Evolutionary conservation across 2,888 invertebrate genomes (phyloP).

Genomic region (Rhagonycha lutea): DNA sequence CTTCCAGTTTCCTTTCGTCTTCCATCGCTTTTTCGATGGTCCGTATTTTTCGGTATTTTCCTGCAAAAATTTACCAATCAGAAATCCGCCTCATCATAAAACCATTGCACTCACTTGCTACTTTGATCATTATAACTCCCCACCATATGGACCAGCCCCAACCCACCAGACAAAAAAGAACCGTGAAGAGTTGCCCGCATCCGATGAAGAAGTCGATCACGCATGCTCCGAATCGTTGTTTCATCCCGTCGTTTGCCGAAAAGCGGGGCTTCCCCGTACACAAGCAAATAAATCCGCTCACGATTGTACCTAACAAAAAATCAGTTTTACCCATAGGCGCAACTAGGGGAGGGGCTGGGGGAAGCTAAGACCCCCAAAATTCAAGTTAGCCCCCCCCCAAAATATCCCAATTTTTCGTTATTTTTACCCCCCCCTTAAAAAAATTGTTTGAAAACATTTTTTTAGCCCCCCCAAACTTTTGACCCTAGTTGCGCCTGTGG

Average conservation of each 20-base stretch:
- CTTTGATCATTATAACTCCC: conserved; percentile 90
- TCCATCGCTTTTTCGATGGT: conserved; percentile 59
- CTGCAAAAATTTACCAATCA: conserved; percentile 54
- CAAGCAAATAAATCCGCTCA: conserved; percentile 86
- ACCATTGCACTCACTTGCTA: conserved; percentile 74
- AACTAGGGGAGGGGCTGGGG: too few relatives aligned
- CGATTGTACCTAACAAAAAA: conserved; percentile 74
- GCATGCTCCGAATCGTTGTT: conserved; percentile 77
- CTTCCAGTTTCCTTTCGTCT: conserved; percentile 55
- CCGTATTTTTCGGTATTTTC: conserved; percentile 67
- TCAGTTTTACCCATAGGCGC: too few relatives aligned
- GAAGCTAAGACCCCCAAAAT: too few relatives aligned
- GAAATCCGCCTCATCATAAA: background rate
- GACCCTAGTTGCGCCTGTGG: too few relatives aligned
- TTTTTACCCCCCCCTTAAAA: too few relatives aligned
- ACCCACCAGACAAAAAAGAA: conserved; percentile 91
- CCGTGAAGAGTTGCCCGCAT: conserved; percentile 87
- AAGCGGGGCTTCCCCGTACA: conserved; percentile 90
- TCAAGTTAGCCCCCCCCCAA: too few relatives aligned
- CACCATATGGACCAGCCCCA: conserved; percentile 99
- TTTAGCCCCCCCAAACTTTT: too few relatives aligned
- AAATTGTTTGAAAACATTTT: too few relatives aligned
- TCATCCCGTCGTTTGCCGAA: conserved; percentile 77
- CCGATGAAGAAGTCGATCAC: conserved; percentile 87
- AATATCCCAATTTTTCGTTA: too few relatives aligned